Percentiles rank a stretch among this genome's conserved stretches.
These are phyloP conservation scores for Imbricaverruca yamaguchii DNA, from an alignment of 2,888 invertebrate genomes.

Conservation along the genomic window DNA sequence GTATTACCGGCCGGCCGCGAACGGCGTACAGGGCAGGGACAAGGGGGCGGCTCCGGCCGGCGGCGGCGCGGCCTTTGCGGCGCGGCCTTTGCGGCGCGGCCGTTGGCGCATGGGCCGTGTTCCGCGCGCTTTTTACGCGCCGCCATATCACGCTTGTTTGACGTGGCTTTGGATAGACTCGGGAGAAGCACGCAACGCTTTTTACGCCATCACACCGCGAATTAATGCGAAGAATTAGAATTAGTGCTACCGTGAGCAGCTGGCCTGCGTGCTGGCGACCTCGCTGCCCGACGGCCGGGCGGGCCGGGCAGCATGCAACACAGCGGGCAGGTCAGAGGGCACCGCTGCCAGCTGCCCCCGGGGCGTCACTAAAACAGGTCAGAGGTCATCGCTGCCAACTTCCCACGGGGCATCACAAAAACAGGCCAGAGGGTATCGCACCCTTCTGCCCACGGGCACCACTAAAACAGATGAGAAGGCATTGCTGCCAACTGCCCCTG, in stretches of 20 bases:
- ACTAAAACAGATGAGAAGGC: too few species aligned
- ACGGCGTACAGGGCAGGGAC: background rate
- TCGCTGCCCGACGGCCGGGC: conserved; percentile 28
- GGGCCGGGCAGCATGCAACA: background rate
- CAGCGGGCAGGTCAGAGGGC: background rate
- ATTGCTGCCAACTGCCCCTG: too few species aligned
- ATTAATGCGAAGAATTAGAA: conserved; percentile 9
- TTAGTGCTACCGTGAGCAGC: background rate
- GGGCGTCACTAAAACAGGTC: background rate
- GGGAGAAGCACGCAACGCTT: conserved; percentile 16
- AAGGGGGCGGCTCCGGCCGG: background rate
- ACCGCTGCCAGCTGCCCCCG: background rate
- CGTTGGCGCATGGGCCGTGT: background rate
- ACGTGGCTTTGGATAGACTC: conserved; percentile 4
- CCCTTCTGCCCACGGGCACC: too few species aligned
- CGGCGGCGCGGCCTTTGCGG: background rate
- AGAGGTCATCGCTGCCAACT: too few species aligned
- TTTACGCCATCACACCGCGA: conserved; percentile 29
- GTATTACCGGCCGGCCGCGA: background rate
- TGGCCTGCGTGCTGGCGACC: background rate
- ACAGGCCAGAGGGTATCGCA: too few species aligned
- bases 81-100: background rate
- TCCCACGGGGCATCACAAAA: too few species aligned
- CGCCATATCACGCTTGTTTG: conserved; percentile 28
- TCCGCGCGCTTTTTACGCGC: background rate